Conservation (phyloP, 2,888 invertebrate genomes). For the Diaprepes abbreviatus region DNA sequence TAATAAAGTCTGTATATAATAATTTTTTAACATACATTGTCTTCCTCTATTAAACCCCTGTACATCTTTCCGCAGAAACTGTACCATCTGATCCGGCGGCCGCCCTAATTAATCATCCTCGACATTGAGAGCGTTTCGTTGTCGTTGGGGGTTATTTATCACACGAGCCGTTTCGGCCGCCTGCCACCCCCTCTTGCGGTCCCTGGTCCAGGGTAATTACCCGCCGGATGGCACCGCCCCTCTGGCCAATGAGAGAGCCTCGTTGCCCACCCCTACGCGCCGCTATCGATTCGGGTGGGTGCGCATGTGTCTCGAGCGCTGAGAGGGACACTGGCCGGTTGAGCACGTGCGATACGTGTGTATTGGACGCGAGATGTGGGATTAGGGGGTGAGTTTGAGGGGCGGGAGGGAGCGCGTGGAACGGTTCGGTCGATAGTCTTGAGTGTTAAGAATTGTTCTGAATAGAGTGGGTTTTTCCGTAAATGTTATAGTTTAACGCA, state of each 20-base stretch:
- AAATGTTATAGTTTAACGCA: no score
- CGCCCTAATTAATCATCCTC: slow-evolving; percentile 67
- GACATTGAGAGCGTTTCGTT: slow-evolving; percentile 69
- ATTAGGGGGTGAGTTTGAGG: slow-evolving; percentile 36
- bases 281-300: slow-evolving; percentile 58
- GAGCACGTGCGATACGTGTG: slow-evolving; percentile 57
- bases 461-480: slow-evolving; percentile 16
- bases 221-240: slow-evolving; percentile 66
- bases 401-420: slow-evolving; percentile 67
- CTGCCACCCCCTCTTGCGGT: slow-evolving; percentile 49
- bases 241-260: slow-evolving; percentile 65
- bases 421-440: slow-evolving; percentile 40
- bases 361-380: slow-evolving; percentile 62
- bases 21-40: neutral
- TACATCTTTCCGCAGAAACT: slow-evolving; percentile 36
- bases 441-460: slow-evolving; percentile 17
- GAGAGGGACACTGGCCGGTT: slow-evolving; percentile 65
- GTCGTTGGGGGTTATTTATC: slow-evolving; percentile 68
- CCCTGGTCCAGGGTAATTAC: slow-evolving; percentile 69
- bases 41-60: neutral
- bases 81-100: slow-evolving; percentile 57
- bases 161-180: slow-evolving; percentile 54
- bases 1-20: no score
- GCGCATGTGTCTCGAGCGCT: slow-evolving; percentile 60
- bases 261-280: slow-evolving; percentile 57